A percentile compares a stretch with the other conserved stretches of the same genome.
These are phyloP conservation scores for Rhodophaea formosa DNA, from an alignment of 2,888 invertebrate species.

Conservation along the genomic window DNA sequence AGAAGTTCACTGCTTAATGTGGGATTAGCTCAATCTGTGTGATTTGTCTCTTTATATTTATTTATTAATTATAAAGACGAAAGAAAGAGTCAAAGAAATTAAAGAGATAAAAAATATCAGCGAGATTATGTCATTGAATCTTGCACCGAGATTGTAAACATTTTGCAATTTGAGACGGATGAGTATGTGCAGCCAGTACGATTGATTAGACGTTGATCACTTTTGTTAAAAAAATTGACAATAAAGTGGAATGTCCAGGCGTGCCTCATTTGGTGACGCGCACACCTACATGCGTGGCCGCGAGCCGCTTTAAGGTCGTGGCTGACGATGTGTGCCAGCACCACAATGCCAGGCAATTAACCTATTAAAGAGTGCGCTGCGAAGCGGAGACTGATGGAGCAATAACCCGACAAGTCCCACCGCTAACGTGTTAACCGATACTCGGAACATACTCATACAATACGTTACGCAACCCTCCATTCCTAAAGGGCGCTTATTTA, in stretches of 20 bases:
- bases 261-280: constrained; percentile 60
- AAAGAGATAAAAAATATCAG: not conserved
- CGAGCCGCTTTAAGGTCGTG: constrained; percentile 74
- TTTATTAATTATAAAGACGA: too few species aligned
- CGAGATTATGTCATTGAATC: not conserved
- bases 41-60: too few species aligned
- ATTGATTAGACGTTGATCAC: not conserved
- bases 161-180: not conserved
- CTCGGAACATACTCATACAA: constrained; percentile 26
- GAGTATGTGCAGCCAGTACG: not conserved
- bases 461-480: constrained; percentile 31
- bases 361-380: constrained; percentile 72
- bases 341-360: constrained; percentile 79
- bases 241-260: constrained; percentile 37
- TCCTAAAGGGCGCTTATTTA: constrained; percentile 25
- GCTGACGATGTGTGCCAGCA: constrained; percentile 74
- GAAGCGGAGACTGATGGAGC: constrained; percentile 62
- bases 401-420: constrained; percentile 63
- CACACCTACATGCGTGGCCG: constrained; percentile 70
- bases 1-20: too few species aligned
- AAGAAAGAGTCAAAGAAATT: not conserved
- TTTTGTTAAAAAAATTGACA: not conserved
- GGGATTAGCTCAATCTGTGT: too few species aligned
- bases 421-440: constrained; percentile 51
- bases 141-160: not conserved